Percentiles rank a stretch among this genome's conserved stretches.
Conservation (phyloP, 1,140 invertebrate species). For the Hormaphis cornu region DNA sequence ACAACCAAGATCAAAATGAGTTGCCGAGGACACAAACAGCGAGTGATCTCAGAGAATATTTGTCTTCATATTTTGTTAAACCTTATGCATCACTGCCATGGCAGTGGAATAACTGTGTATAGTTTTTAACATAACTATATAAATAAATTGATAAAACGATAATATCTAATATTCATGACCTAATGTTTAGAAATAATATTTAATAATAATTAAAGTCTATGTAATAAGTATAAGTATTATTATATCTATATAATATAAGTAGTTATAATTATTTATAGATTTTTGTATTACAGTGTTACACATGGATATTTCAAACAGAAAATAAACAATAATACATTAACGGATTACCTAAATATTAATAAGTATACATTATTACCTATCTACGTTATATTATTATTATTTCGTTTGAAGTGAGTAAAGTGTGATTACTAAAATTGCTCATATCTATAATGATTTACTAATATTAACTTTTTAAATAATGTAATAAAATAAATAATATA, state of each 20-base stretch:
- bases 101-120: neutral
- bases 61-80: slow-evolving; percentile 5
- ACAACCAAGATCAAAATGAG: neutral
- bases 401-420: neutral
- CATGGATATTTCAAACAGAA: neutral
- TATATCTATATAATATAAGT: neutral
- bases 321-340: neutral
- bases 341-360: neutral
- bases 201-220: neutral
- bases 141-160: slow-evolving; percentile 1
- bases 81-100: neutral
- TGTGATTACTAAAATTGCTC: neutral
- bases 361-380: neutral
- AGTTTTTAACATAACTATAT: neutral
- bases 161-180: neutral
- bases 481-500: slow-evolving; percentile 2
- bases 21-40: neutral
- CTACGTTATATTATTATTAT: neutral
- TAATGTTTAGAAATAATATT: neutral
- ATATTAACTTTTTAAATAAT: neutral
- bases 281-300: neutral
- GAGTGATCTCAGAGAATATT: neutral
- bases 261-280: neutral
- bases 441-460: slow-evolving; percentile 2
- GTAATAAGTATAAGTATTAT: too few relatives aligned